These are phyloP conservation scores for Gopherus evgoodei DNA, from an alignment of 2,113 vertebrate genomes.

Conservation along the genomic window DNA sequence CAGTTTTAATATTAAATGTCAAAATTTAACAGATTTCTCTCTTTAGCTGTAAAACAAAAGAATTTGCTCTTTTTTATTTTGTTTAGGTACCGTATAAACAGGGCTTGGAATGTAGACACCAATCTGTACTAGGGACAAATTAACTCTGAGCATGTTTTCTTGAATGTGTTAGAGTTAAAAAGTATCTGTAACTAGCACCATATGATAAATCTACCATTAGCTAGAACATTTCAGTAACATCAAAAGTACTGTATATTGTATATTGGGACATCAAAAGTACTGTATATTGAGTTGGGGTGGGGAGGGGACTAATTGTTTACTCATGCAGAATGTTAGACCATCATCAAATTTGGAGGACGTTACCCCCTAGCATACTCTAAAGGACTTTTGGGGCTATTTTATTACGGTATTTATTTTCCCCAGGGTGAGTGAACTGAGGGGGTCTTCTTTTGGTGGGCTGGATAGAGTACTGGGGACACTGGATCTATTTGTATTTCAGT, in stretches of 20 bases:
- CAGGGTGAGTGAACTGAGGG: neutral
- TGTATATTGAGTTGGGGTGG: neutral
- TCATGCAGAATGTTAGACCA: neutral
- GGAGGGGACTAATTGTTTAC: neutral
- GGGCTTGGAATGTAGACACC: neutral
- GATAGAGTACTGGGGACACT: neutral
- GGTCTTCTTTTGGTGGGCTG: neutral
- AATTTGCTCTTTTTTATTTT: neutral
- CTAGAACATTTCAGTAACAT: neutral
- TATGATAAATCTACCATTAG: neutral
- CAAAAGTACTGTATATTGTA: neutral
- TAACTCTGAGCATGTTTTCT: neutral
- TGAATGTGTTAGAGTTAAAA: neutral
- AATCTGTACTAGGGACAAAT: constrained; percentile 19
- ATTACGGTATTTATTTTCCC: neutral
- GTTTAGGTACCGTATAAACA: neutral
- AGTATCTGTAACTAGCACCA: neutral
- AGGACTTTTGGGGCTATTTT: neutral
- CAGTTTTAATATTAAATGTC: neutral
- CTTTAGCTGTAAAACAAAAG: neutral
- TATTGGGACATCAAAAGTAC: neutral
- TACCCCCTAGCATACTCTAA: neutral
- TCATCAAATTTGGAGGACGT: neutral
- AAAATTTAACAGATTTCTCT: neutral
- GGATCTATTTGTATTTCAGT: neutral